A percentile compares a stretch with the other conserved stretches of the same genome.
These are phyloP conservation scores for Gambelia wislizenii DNA, from an alignment of 2,797 vertebrate genomes.

Conservation along the genomic window DNA sequence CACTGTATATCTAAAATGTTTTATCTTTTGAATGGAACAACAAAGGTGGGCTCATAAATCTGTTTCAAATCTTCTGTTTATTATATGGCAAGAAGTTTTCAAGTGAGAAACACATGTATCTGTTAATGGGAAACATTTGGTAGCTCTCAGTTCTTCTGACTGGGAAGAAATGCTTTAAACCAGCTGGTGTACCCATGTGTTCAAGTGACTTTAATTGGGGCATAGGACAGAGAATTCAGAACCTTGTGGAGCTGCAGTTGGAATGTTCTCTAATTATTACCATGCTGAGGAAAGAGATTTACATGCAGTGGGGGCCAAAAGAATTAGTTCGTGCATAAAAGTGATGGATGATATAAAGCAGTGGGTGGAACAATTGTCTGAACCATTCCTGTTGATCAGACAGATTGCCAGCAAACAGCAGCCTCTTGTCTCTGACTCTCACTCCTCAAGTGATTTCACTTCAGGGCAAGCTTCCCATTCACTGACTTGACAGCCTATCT, in stretches of 20 bases:
- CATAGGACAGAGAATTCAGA: slow-evolving; percentile 42
- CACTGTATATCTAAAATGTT: not conserved
- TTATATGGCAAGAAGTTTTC: not conserved
- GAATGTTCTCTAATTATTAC: slow-evolving; percentile 39
- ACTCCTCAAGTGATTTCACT: slow-evolving; percentile 53
- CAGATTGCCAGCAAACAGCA: slow-evolving; percentile 48
- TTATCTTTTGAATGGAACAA: not conserved
- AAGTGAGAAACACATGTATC: slow-evolving; percentile 27
- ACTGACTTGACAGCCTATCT: slow-evolving; percentile 29
- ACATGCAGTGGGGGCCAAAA: slow-evolving; percentile 4
- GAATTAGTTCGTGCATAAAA: slow-evolving; percentile 35
- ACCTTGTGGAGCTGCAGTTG: slow-evolving; percentile 30
- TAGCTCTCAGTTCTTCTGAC: not conserved
- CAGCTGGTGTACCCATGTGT: not conserved
- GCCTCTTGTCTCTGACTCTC: slow-evolving; percentile 28
- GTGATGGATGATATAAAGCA: slow-evolving; percentile 46
- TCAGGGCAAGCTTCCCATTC: not conserved
- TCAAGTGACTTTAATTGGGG: slow-evolving; percentile 29
- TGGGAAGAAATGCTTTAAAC: slow-evolving; percentile 48
- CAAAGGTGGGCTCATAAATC: not conserved
- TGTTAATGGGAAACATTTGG: slow-evolving; percentile 5
- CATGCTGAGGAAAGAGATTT: slow-evolving; percentile 35
- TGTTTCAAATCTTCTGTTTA: not conserved
- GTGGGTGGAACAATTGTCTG: slow-evolving; percentile 27
- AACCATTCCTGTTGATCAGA: slow-evolving; percentile 50